Evolutionary conservation across 2,888 invertebrate genomes (phyloP).

Genomic region (Macrosiphum euphorbiae): DNA sequence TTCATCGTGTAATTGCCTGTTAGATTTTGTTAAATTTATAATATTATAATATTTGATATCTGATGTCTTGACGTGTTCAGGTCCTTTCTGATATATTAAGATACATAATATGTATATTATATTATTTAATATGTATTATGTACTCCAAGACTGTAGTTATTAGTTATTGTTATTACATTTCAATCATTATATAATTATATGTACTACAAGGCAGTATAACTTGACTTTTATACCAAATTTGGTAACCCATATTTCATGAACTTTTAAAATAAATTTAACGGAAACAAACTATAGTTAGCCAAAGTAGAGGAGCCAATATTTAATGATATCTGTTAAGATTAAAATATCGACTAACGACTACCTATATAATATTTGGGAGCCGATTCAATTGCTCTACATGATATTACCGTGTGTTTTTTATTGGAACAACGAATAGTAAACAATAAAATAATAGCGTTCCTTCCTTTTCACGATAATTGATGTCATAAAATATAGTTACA

Average conservation of each 20-base stretch:
- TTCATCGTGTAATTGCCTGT: background rate
- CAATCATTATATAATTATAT: background rate
- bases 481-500: background rate
- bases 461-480: background rate
- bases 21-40: background rate
- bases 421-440: background rate
- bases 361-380: background rate
- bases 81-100: background rate
- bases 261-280: background rate
- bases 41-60: background rate
- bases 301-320: background rate
- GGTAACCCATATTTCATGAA: background rate
- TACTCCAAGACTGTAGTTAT: background rate
- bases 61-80: background rate
- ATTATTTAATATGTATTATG: background rate
- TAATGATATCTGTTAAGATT: background rate
- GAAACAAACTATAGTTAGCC: background rate
- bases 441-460: background rate
- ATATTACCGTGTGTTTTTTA: background rate
- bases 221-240: background rate
- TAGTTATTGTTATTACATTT: no score
- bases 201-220: background rate
- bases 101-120: background rate
- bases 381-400: background rate
- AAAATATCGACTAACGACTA: background rate